A percentile compares a stretch with the other conserved stretches of the same genome.
Conservation (phyloP, 2,113 vertebrate genomes). For the Colinus virginianus region DNA sequence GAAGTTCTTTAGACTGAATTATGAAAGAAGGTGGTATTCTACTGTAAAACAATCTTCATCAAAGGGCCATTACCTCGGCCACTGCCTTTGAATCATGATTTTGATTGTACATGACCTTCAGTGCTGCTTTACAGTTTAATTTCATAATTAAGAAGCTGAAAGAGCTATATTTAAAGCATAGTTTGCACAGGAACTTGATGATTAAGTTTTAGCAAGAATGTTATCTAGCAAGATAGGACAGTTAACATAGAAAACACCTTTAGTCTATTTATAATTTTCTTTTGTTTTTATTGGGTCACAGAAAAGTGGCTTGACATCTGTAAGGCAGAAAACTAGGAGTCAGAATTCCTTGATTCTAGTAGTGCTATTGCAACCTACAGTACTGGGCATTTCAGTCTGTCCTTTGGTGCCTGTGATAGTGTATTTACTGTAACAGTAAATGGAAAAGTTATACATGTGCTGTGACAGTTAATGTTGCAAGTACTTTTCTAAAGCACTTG, state of each 20-base stretch:
- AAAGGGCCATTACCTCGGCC: neutral
- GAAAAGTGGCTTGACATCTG: neutral
- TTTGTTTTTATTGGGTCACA: neutral
- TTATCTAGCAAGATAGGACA: neutral
- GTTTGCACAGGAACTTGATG: neutral
- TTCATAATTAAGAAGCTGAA: neutral
- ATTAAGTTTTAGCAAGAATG: neutral
- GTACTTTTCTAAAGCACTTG: neutral
- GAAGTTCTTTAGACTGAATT: neutral
- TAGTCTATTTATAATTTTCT: neutral
- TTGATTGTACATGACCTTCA: neutral
- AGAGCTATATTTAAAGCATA: neutral
- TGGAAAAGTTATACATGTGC: neutral
- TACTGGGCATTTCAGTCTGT: neutral
- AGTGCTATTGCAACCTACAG: rapidly evolving
- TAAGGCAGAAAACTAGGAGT: neutral
- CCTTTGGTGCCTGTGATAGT: neutral
- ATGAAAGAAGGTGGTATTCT: neutral
- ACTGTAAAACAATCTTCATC: neutral
- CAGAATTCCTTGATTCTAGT: neutral
- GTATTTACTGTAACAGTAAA: neutral
- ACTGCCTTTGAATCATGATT: neutral
- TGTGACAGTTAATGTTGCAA: neutral
- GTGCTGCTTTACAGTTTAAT: neutral
- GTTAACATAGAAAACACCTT: neutral